Evolutionary conservation across 2,113 vertebrate genomes (phyloP), one percentile per base, ranked within the genome.

Genomic region (Microtus oregoni): DNA sequence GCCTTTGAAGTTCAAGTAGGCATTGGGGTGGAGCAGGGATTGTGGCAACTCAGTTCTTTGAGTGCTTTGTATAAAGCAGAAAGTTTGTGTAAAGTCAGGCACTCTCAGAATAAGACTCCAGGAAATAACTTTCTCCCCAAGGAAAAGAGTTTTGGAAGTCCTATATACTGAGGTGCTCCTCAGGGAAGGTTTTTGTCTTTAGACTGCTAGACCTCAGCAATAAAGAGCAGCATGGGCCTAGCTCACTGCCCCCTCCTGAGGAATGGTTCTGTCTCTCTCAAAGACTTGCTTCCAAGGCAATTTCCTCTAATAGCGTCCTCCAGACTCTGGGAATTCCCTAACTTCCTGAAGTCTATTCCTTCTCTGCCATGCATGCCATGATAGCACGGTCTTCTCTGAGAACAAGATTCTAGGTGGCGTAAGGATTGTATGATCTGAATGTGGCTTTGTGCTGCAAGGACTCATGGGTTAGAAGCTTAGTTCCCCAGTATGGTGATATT

Each of bases 1-100:
- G 44, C 63, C 93, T 92, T 94, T 91, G 82, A 86, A 77, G 52
- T 61, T 86, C 22, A 75, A 78, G 63, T 50, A 24, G 73, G 20
- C 63, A 1, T 73, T 61, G 22, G 13, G 28, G 5, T 19, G 38
- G 61, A 44, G 63, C n/a, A 19, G 67, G 15, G 63, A 81, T 52
- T 82, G 22, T 73, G 73, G 58, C 50, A 44, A 22, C 12, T 0
- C 17, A 15, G 19, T 32, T 79, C 78, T 61, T 50, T 38, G 58
- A 92, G 65, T 83, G 65, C 76, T 11, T 4, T 82, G 63, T 65
- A 41, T 47, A 28, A 22, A 63, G 38, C 22, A 92, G 68, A 58
- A 81, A 76, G 35, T 90, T 83, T 63, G 35, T 32, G 14, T 19
- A 65, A 85, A 32, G 61, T 81, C 52, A 32, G 82, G 8, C 13